Base-by-base conservation (phyloP, 1,140 invertebrate genomes). In the Phthorimaea operculella region DNA sequence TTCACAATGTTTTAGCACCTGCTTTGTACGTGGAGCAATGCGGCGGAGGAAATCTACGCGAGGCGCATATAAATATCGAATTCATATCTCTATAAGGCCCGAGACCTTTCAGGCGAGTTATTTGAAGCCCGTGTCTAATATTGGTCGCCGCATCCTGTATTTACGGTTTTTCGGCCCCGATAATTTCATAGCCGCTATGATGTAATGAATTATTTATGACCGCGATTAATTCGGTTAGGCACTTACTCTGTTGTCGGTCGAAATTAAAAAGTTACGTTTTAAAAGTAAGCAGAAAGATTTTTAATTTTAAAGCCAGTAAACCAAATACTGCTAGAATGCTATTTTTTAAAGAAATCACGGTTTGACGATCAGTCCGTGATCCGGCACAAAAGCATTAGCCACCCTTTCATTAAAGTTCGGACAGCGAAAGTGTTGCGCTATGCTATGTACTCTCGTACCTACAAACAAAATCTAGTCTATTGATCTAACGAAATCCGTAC, bases 21-120 rank as follows among this genome's bases (percentile, higher is more conserved):
- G 73, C 52, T 60, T 16, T 33, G 59, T 72, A 72, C 74, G 72
- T 67, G 66, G 47, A 64, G 65, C 51, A 72, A 79, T 79, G 73
- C 62, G 58, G 52, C 42, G 59, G 59, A 68, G 62, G 56, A 56
- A 65, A 52, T 50, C 52, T 51, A 70, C 68, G 67, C 65, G 49
- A 51, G 63, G 34, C 51, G 72, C 70, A 73, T 76, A 73, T 59
- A 64, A 66, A 77, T 68, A 54, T 28, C 18, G 21, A 50, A 50
- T 47, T 47, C 44, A 47, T 47, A 47, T 47, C 55, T 58, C 59
- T 53, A 55, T 60, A 68, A 63, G 66, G 66, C 53, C 58, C 54
- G 54, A 50, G 52, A 57, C 62, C 61, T 64, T 67, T 64, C 48
- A 45, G 62, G 10, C 36, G 10, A 39, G 21, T 28, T 28, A 39